Base-by-base conservation (phyloP, 2,888 invertebrate genomes). In the Encarsia formosa region DNA sequence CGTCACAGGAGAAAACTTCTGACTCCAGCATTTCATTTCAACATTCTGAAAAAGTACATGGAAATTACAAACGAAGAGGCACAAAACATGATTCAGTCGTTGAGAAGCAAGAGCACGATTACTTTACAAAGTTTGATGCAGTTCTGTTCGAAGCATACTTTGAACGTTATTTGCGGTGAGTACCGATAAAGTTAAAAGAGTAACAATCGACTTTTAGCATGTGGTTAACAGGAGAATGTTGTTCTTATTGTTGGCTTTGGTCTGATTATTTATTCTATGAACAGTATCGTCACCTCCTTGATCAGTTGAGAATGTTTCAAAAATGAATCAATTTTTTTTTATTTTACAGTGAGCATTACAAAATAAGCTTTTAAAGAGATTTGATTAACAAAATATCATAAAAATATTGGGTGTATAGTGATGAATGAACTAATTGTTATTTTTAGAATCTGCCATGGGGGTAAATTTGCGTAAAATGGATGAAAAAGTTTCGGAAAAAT, bases 401-500 rank as follows among this genome's bases (percentile, higher is more conserved):
- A n/a, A n/a, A n/a, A n/a, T n/a, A n/a, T n/a, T n/a, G n/a, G n/a
- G n/a, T n/a, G n/a, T n/a, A n/a, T n/a, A n/a, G n/a, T n/a, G n/a
- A n/a, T n/a, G n/a, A n/a, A n/a, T n/a, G n/a, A n/a, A n/a, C n/a
- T n/a, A n/a, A 16, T 13, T 41, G 8, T 29, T 13, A 32, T 26
- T 41, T 34, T 4, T 18, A 56, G 56, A 56, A 46, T 45, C 48
- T 6, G 52, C 52, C 9, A 46, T 56, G 49, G 52, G 56, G 5
- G 49, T 56, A 5, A 20, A 11, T 23, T 23, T 56, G 6, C 34
- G 42, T 29, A 42, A 41, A 13, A 15, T 53, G 5, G 72, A 76
- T 38, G 75, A 79, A 35, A 65, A 71, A 16, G 62, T 71, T 1
- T 58, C 68, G 9, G 75, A 74, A 34, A 71, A 74, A 26, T 87